phyloP scores from a whole-genome alignment of 2,113 vertebrate species.

The Apodemus speciosus region DNA sequence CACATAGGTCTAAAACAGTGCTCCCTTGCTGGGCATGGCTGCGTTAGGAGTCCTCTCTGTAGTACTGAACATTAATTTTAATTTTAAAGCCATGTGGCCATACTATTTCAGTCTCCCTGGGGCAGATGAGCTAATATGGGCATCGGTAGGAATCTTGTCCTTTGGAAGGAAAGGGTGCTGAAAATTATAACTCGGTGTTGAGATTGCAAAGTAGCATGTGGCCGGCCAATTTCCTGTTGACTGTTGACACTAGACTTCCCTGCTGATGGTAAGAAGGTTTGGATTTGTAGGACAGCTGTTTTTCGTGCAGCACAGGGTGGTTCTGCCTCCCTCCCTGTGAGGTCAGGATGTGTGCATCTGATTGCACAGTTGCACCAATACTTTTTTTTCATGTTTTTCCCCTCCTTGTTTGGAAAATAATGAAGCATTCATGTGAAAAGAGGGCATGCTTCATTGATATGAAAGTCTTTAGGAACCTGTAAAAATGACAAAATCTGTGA shows the following conservation, averaged over 20 bases:
- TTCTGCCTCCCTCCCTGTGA: neutral
- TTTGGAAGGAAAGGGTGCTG: neutral
- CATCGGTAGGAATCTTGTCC: neutral
- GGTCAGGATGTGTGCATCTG: neutral
- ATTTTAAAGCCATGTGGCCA: neutral
- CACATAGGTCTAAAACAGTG: neutral
- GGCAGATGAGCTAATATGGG: neutral
- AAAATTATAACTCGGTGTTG: neutral
- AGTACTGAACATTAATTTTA: neutral
- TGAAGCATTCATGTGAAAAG: neutral
- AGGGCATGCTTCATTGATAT: neutral
- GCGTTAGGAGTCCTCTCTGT: neutral
- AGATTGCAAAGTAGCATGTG: neutral
- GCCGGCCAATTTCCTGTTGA: neutral
- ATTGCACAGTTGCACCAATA: neutral
- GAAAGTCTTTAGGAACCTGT: slow-evolving; percentile 34
- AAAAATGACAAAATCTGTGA: neutral
- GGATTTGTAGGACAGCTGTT: neutral
- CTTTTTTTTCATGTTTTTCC: neutral
- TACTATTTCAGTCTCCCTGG: neutral
- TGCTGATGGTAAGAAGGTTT: neutral
- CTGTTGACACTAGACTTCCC: neutral
- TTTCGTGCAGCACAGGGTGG: neutral
- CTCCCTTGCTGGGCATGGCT: accelerated
- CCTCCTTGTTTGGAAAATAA: neutral